Percentiles rank a stretch among this genome's conserved stretches.
phyloP scores from a whole-genome alignment of 1,140 invertebrate species.

The Drosophila ficusphila region DNA sequence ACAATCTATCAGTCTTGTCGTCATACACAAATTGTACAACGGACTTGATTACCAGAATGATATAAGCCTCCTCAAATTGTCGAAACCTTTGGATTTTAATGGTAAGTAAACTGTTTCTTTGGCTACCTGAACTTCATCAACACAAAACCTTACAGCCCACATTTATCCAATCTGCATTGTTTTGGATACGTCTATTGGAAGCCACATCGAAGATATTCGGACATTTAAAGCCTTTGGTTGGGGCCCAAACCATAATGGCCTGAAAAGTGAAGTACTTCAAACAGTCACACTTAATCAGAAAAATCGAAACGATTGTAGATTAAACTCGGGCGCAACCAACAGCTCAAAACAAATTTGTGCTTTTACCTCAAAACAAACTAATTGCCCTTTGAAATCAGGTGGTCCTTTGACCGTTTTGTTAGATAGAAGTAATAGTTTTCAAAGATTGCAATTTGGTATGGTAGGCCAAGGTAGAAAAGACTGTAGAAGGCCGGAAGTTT shows the following conservation, averaged over 20 bases:
- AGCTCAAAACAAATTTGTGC: not conserved
- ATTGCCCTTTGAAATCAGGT: not conserved
- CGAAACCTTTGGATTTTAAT: not conserved
- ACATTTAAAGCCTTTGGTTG: not conserved
- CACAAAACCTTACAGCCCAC: not conserved
- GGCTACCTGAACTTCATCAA: not conserved
- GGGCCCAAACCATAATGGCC: not conserved
- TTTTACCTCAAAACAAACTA: too few species aligned
- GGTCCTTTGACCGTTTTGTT: not conserved
- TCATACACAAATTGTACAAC: too few species aligned
- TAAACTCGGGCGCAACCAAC: rapidly evolving
- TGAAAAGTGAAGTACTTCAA: not conserved
- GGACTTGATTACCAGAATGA: not conserved
- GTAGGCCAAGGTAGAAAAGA: not conserved
- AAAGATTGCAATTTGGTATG: not conserved
- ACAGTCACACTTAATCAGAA: not conserved
- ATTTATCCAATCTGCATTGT: slow-evolving; percentile 2
- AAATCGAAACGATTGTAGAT: not conserved
- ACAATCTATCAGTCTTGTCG: too few species aligned
- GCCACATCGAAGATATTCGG: rapidly evolving
- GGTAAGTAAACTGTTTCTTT: not conserved
- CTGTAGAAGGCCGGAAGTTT: not conserved
- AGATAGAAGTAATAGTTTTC: rapidly evolving
- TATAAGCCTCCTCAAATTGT: slow-evolving; percentile 2
- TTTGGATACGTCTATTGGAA: not conserved